These are phyloP conservation scores for Dione juno DNA, from an alignment of 2,888 invertebrate genomes.

Conservation along the genomic window DNA sequence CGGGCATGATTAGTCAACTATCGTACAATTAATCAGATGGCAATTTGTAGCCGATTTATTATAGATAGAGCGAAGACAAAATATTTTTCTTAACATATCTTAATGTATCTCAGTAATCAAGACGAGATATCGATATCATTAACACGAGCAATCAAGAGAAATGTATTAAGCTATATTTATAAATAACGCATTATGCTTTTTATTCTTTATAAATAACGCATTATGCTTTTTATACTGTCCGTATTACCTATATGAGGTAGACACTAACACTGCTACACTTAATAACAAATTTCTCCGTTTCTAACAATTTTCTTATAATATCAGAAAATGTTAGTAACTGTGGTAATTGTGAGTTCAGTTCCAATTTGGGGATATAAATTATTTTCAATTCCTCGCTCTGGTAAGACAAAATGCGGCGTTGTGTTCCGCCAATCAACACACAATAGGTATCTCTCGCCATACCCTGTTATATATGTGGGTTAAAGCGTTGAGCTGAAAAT, in stretches of 20 bases:
- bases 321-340: no score
- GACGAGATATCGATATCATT: conserved; percentile 7
- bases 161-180: not conserved
- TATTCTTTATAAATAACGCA: not conserved
- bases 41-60: conserved; percentile 31
- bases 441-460: no score
- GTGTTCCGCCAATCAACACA: no score
- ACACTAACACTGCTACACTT: no score
- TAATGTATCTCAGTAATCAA: conserved; percentile 13
- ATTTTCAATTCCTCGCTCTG: no score
- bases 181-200: not conserved
- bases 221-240: not conserved
- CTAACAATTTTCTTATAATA: no score
- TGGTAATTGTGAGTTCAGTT: no score
- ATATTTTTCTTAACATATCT: conserved; percentile 26
- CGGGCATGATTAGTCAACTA: conserved; percentile 65
- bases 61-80: conserved; percentile 17
- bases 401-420: no score
- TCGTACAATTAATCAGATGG: conserved; percentile 57
- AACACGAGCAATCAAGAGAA: not conserved
- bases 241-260: not conserved
- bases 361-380: no score
- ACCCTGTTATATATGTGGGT: no score
- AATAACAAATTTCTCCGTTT: no score
- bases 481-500: no score